Conservation (phyloP, 2,888 invertebrate genomes). For the Abrostola triplasia region DNA sequence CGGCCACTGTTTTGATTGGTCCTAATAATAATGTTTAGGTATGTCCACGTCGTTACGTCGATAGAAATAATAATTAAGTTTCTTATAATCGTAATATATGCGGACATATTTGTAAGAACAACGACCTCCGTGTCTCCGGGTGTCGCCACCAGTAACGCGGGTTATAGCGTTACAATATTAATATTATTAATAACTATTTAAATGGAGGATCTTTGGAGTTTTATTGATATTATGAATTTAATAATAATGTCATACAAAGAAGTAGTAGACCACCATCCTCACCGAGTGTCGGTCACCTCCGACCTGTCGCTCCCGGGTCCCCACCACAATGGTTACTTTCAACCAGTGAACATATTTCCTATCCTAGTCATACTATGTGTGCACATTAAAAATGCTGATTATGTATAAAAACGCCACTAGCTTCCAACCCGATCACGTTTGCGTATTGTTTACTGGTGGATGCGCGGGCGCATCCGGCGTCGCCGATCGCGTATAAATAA, state of each 20-base stretch:
- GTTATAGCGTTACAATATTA: conserved; percentile 29
- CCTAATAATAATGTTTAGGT: conserved; percentile 58
- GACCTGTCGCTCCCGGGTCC: too few relatives aligned
- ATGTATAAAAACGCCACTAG: conserved; percentile 47
- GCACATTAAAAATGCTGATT: conserved; percentile 51
- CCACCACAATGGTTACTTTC: too few relatives aligned
- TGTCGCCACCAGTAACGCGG: conserved; percentile 47
- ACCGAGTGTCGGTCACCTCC: not conserved
- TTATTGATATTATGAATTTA: too few relatives aligned
- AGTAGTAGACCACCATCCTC: not conserved
- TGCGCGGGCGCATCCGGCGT: conserved; percentile 68
- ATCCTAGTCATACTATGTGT: conserved; percentile 10
- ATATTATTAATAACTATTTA: conserved; percentile 3
- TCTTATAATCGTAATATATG: conserved; percentile 72
- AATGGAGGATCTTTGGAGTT: not conserved
- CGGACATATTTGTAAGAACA: conserved; percentile 75
- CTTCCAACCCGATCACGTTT: conserved; percentile 63
- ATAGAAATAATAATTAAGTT: conserved; percentile 65
- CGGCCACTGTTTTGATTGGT: conserved; percentile 67
- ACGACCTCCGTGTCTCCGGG: conserved; percentile 72
- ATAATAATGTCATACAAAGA: too few relatives aligned
- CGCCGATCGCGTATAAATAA: conserved; percentile 70
- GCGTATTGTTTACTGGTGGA: conserved; percentile 66
- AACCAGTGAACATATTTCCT: not conserved
- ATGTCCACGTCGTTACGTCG: conserved; percentile 56